Base-by-base conservation (phyloP, 1,140 invertebrate species). In the Lepidurus arcticus region DNA sequence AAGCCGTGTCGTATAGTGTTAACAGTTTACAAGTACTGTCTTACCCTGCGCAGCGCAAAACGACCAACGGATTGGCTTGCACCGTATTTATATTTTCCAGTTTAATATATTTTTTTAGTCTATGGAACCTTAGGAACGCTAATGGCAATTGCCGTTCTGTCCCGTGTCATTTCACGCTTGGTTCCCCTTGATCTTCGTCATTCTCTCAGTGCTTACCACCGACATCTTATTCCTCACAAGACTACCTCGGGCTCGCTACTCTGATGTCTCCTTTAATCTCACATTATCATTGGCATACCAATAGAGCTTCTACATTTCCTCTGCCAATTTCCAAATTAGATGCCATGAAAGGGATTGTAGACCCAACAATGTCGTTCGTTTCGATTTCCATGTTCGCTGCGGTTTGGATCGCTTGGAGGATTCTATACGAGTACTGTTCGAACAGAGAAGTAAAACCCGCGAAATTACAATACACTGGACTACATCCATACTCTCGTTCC, bases 191-290 rank as follows among this genome's bases (percentile, higher is more conserved):
- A 13, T 65, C 8, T 13, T 65, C 53, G 13, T 65, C 53, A 65
- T 65, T 65, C 53, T 65, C 53, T 65, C 21, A 65, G 21, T 21
- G 53, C 53, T 65, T 16, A 21, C 53, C 21, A 9, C 21, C 53
- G 53, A 65, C 53, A 13, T 65, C 53, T 21, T 65, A 1, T 65
- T 65, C 21, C 53, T 65, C 53, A 65, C 53, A 65, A 65, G 21
- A 65, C 8, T 21, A 65, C 53, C 53, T 65, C 53, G 13, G 53
- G 53, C 53, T 21, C 21, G n/a, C 53, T 65, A 21, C 53, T 65
- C 53, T 65, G 53, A 65, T 65, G 53, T 65, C 53, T 65, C 53
- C 53, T 65, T 65, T 65, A 65, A 65, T 65, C 53, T 65, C 53
- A 65, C n/a, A 65, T 65, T 65, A 65, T 65, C 53, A 7, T 21